Percentiles rank a stretch among this genome's conserved stretches.
Evolutionary conservation across 1,140 invertebrate genomes (phyloP).

Genomic region (Caerostris darwini): DNA sequence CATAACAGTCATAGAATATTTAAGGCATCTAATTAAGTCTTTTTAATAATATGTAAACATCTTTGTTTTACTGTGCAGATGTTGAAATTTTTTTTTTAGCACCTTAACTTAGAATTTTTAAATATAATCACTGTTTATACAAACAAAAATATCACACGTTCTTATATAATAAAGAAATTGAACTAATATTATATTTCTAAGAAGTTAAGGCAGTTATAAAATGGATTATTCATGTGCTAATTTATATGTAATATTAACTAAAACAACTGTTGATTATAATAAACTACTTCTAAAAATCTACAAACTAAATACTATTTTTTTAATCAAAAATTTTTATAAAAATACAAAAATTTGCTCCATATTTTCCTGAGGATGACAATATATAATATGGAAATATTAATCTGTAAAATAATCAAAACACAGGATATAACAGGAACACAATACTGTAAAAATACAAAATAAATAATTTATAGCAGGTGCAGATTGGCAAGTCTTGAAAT

Average conservation of each 20-base stretch:
- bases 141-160: no score
- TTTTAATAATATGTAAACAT: no score
- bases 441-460: slow-evolving; percentile 14
- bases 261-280: background rate
- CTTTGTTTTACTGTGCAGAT: no score
- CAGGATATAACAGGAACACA: background rate
- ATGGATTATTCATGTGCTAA: no score
- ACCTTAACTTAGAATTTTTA: no score
- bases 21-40: no score
- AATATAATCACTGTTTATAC: no score
- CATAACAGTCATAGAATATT: no score
- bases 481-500: background rate
- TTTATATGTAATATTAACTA: no score
- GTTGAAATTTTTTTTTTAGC: no score
- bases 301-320: background rate
- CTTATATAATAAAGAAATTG: no score
- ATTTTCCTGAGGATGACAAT: background rate
- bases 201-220: background rate
- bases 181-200: no score
- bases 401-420: background rate
- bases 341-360: slow-evolving; percentile 4
- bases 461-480: background rate
- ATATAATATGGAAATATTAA: background rate
- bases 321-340: background rate
- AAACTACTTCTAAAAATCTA: background rate